A percentile compares a stretch with the other conserved stretches of the same genome.
These are phyloP conservation scores for Ernsta delagoae DNA, from an alignment of 2,888 invertebrate species.

Conservation along the genomic window DNA sequence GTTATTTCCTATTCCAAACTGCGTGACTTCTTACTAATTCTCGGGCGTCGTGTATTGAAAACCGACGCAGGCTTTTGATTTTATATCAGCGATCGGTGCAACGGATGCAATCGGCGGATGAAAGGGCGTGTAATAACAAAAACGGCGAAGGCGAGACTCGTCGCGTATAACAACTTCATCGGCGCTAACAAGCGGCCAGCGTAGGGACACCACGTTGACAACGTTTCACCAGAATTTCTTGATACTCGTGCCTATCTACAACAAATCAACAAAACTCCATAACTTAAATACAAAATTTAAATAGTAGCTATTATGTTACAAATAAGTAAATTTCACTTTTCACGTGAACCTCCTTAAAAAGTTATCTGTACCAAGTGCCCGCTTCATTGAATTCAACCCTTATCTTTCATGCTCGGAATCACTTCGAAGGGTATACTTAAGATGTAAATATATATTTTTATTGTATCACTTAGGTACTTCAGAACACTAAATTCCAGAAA, in stretches of 20 bases:
- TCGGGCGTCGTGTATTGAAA: constrained; percentile 39
- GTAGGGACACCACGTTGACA: constrained; percentile 9
- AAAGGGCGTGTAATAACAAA: constrained; percentile 55
- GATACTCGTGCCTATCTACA: background rate
- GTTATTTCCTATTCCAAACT: constrained; percentile 8
- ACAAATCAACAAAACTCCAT: too few species aligned
- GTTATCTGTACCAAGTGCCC: too few species aligned
- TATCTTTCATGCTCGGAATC: too few species aligned
- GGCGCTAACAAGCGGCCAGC: constrained; percentile 68
- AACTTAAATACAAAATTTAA: too few species aligned
- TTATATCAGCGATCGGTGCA: constrained; percentile 41
- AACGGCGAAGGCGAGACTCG: constrained; percentile 64
- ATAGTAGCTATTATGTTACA: too few species aligned
- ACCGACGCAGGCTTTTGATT: constrained; percentile 34
- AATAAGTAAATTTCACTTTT: too few species aligned
- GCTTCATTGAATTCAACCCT: too few species aligned
- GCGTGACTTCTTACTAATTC: constrained; percentile 15
- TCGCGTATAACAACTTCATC: constrained; percentile 79
- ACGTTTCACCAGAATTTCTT: constrained; percentile 2
- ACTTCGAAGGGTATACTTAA: too few species aligned
- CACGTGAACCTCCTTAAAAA: too few species aligned
- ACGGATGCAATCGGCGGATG: constrained; percentile 45
- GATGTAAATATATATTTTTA: too few species aligned
- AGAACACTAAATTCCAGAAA: too few species aligned
- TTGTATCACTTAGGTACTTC: too few species aligned